phyloP scores from a whole-genome alignment of 2,797 vertebrate species.

The Heteromormyrus szaboi region DNA sequence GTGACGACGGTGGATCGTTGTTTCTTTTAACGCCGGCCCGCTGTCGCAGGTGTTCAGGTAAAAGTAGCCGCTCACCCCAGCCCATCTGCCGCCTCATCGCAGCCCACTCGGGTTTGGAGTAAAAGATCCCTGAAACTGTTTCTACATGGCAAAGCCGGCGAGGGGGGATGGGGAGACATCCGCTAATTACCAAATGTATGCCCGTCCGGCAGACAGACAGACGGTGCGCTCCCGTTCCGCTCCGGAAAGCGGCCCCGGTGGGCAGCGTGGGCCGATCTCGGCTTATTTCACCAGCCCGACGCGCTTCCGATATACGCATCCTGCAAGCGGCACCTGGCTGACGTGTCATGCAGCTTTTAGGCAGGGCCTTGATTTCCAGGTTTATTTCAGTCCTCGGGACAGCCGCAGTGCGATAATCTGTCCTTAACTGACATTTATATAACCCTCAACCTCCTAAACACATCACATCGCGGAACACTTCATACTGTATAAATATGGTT shows the following conservation, averaged over 20 bases:
- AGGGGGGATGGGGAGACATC: background rate
- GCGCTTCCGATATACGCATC: background rate
- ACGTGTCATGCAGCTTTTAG: background rate
- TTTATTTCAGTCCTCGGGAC: background rate
- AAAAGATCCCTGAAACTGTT: background rate
- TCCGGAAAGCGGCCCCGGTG: background rate
- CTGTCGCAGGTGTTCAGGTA: background rate
- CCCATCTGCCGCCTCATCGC: background rate
- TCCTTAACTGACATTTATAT: conserved; percentile 9
- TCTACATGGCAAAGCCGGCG: background rate
- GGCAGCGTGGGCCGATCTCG: background rate
- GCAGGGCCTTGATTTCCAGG: background rate
- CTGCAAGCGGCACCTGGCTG: conserved; percentile 2
- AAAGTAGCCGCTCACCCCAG: background rate
- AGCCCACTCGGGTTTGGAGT: background rate
- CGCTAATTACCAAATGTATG: background rate
- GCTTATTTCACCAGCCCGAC: background rate
- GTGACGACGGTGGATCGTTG: background rate
- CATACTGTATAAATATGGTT: background rate
- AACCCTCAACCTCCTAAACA: background rate
- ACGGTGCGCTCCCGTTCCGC: background rate
- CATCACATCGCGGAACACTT: background rate
- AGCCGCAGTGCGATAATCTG: conserved; percentile 11
- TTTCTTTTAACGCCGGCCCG: background rate
- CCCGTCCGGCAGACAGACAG: background rate